These are phyloP conservation scores for Spodoptera picta DNA, from an alignment of 2,888 invertebrate species.

Conservation along the genomic window DNA sequence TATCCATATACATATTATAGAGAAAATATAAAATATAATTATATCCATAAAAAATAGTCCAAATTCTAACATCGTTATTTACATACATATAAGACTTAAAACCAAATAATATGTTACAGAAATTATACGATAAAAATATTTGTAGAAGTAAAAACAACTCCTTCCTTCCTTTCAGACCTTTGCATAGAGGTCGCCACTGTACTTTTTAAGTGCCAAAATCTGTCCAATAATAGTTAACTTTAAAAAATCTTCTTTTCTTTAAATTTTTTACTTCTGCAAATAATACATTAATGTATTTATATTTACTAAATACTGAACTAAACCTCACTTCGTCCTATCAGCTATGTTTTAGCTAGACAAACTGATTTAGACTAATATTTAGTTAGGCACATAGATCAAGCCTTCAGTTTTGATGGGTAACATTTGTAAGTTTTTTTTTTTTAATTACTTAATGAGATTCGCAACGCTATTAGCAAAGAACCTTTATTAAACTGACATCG, in stretches of 20 bases:
- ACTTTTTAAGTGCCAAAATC: neutral
- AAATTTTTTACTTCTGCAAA: constrained; percentile 36
- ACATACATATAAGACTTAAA: constrained; percentile 31
- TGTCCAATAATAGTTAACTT: too few species aligned
- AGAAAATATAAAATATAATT: constrained; percentile 36
- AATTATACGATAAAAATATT: constrained; percentile 4
- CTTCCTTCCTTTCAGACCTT: too few species aligned
- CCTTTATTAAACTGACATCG: too few species aligned
- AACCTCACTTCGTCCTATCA: constrained; percentile 53
- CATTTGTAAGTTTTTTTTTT: constrained; percentile 13
- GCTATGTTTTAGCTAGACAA: constrained; percentile 52
- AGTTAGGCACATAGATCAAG: constrained; percentile 34
- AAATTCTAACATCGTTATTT: constrained; percentile 56
- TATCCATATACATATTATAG: constrained; percentile 14
- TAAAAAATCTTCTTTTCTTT: too few species aligned
- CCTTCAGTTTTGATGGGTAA: constrained; percentile 18
- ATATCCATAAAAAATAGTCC: constrained; percentile 41
- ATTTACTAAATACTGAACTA: constrained; percentile 36
- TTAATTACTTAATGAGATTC: too few species aligned
- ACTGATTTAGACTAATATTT: constrained; percentile 56
- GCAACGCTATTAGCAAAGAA: too few species aligned
- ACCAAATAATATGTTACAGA: constrained; percentile 33
- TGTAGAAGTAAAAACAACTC: constrained; percentile 25
- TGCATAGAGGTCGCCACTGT: too few species aligned
- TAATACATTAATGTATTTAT: constrained; percentile 2